Conservation (phyloP, 2,113 vertebrate species). For the Hippopotamus amphibius region DNA sequence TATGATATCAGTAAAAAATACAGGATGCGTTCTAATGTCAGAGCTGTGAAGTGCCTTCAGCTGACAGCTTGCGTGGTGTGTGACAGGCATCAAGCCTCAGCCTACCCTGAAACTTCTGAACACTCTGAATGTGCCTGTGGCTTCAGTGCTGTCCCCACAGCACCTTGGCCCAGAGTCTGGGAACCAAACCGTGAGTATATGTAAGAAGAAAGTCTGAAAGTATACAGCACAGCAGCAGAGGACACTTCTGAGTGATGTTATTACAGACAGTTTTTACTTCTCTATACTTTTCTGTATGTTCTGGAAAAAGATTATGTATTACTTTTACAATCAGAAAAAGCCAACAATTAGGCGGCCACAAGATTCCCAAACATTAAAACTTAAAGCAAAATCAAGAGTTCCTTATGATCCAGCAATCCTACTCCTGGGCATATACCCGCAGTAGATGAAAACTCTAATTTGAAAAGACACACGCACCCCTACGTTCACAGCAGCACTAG, state of each 20-base stretch:
- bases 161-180: not conserved
- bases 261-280: not conserved
- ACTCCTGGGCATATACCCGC: too few species aligned
- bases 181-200: not conserved
- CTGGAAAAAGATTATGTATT: not conserved
- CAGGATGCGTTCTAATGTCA: not conserved
- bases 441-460: too few species aligned
- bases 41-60: not conserved
- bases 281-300: not conserved
- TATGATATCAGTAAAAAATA: too few species aligned
- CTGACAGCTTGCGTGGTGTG: too few species aligned
- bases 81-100: not conserved
- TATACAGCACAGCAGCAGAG: not conserved
- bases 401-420: too few species aligned
- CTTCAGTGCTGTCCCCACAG: not conserved
- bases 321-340: not conserved
- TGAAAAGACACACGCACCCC: too few species aligned
- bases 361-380: not conserved
- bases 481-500: too few species aligned
- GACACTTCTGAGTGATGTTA: too few species aligned
- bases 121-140: not conserved
- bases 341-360: not conserved
- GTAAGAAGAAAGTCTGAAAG: not conserved
- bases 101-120: not conserved
- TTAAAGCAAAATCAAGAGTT: not conserved